Base-by-base conservation (phyloP, 37 sponge, comb jelly and placozoan species). In the Aphrocallistes beatrix region DNA sequence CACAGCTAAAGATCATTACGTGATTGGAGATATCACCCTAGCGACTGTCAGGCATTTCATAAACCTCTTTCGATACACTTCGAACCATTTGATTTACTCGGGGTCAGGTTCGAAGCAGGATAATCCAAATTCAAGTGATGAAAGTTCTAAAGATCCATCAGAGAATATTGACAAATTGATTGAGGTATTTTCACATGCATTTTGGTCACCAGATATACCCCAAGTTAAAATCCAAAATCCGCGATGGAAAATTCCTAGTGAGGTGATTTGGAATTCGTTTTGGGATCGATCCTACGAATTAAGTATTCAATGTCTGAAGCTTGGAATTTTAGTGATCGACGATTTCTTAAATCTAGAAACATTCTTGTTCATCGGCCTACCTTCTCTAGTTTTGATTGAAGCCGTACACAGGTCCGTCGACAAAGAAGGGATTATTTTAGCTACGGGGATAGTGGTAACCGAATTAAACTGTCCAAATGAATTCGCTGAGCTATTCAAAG, bases 321-420 rank as follows among this genome's bases (percentile, higher is more conserved):
- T 60, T 8, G 75, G 75, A 3, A 30, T 60, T 3, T 60, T 60
- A 60, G 75, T 60, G 10, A 6, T 60, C 6, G 75, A 60, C 3
- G 75, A 60, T 60, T 60, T 60, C 75, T 19, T 30, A 60, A 30
- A 28, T 60, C 75, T 60, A 3, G 75, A 60, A 13, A 19, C 75
- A 30, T 60, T 60, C 75, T 30, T 60, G n/a, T 60, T 60, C 21
- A 60, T 60, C 75, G 75, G 75, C 75, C 21, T 60, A 60, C 75
- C 75, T 30, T 60, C 75, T 30, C 34, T 60, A 60, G 75, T 60
- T 32, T 30, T 60, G 32, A 28, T 60, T 25, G 75, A 60, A 60
- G 75, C 75, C 3, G 75, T 13, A 13, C 75, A 60, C n/a, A 21
- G 75, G 8, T 60, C 75, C 17, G n/a, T 60, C n/a, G 75, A 13